These are phyloP conservation scores for Corythucha ciliata DNA, from an alignment of 2,888 invertebrate genomes.

Conservation along the genomic window DNA sequence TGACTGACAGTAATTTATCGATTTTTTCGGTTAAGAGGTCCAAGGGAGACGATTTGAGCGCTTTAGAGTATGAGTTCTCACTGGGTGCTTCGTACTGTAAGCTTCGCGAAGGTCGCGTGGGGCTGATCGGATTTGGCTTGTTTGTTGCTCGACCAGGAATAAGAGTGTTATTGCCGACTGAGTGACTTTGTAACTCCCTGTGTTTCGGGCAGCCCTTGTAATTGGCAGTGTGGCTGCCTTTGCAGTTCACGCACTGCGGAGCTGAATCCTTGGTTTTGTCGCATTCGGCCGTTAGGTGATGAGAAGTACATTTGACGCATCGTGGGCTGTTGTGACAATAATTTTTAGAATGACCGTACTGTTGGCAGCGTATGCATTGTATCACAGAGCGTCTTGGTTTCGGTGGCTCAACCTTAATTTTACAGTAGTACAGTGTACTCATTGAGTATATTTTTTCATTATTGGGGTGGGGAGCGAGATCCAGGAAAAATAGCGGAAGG, in stretches of 20 bases:
- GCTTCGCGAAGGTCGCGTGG: background rate
- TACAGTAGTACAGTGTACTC: background rate
- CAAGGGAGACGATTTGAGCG: too few species aligned
- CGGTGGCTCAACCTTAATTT: background rate
- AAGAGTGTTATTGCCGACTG: too few species aligned
- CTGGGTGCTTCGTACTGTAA: background rate
- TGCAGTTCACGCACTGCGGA: background rate
- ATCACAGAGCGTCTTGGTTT: background rate
- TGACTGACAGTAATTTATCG: background rate
- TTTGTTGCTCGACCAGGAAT: too few species aligned
- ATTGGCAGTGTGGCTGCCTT: background rate
- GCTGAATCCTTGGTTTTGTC: background rate
- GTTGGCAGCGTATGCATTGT: background rate
- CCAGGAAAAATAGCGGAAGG: background rate
- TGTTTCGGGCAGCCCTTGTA: constrained; percentile 1
- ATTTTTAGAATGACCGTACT: background rate
- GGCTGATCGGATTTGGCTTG: too few species aligned
- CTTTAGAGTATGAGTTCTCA: too few species aligned
- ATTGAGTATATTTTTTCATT: background rate
- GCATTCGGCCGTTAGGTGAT: background rate
- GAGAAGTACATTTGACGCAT: background rate
- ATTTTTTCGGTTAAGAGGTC: background rate
- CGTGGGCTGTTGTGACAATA: background rate
- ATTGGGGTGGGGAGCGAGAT: background rate
- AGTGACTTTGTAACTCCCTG: background rate